A percentile compares a stretch with the other conserved stretches of the same genome.
Conservation (phyloP, 37 sponge, comb jelly and placozoan genomes). For the Spongilla lacustris region DNA sequence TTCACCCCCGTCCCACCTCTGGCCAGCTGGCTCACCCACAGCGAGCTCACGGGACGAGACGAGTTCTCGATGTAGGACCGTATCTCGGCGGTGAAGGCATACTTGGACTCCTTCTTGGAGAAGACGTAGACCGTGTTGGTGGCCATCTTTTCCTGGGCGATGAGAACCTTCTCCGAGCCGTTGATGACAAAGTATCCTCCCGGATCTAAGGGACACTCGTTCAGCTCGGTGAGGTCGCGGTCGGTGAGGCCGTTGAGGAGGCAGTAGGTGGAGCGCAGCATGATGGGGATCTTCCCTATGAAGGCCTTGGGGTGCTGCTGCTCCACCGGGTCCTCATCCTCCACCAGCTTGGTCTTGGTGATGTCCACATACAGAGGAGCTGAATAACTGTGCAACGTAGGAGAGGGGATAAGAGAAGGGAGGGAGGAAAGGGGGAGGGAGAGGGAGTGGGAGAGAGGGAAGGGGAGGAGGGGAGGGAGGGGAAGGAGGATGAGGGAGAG, state of each 20-base stretch:
- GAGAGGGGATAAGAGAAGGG: not conserved
- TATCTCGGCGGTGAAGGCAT: conserved; percentile 97
- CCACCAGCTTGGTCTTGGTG: conserved; percentile 83
- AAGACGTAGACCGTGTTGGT: conserved; percentile 99
- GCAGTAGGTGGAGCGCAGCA: conserved; percentile 98
- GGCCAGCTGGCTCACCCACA: conserved; percentile 98
- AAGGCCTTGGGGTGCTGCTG: conserved; percentile 83
- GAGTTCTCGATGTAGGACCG: conserved; percentile 99
- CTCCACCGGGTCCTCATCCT: conserved; percentile 70
- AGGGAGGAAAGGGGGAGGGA: not conserved
- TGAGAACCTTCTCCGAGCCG: conserved; percentile 98
- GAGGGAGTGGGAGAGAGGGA: not conserved
- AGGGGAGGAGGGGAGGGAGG: not conserved
- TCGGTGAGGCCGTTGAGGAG: conserved; percentile 92
- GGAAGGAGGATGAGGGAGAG: not conserved
- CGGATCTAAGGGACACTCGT: conserved; percentile 99
- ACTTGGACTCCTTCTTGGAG: conserved; percentile 98
- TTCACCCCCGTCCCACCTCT: conserved; percentile 84
- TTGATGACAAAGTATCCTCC: conserved; percentile 99
- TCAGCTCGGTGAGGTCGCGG: conserved; percentile 96
- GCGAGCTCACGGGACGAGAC: conserved; percentile 94
- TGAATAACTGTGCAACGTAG: conserved; percentile 64
- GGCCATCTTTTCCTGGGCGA: conserved; percentile 99
- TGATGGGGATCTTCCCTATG: conserved; percentile 99
- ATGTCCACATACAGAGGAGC: conserved; percentile 98